Conservation (phyloP, 1,140 invertebrate genomes). For the Drosophila sproati region DNA sequence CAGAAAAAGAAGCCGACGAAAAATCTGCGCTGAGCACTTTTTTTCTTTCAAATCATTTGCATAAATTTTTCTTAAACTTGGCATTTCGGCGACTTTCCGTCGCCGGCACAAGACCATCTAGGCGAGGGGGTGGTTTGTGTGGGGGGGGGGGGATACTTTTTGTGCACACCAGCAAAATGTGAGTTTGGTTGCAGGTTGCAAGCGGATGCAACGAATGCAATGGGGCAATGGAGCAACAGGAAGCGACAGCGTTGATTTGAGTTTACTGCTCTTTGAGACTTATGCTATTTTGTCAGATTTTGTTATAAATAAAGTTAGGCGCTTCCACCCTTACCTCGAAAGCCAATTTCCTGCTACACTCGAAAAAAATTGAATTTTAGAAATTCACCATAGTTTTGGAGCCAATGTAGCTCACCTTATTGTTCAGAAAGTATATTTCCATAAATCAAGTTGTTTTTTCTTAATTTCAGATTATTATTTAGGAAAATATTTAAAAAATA, state of each 20-base stretch:
- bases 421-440: no score
- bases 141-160: not conserved
- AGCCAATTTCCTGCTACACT: constrained; percentile 48
- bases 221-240: constrained; percentile 25
- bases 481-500: no score
- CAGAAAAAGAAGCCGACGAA: constrained; percentile 26
- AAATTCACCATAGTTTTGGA: no score
- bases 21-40: constrained; percentile 50
- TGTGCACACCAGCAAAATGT: not conserved
- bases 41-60: constrained; percentile 69
- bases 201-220: constrained; percentile 29
- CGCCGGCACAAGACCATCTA: constrained; percentile 14
- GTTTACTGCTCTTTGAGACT: constrained; percentile 68
- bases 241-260: constrained; percentile 60
- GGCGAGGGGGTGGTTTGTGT: not conserved
- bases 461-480: no score
- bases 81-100: constrained; percentile 44
- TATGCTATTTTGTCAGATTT: constrained; percentile 55
- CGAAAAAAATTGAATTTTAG: no score
- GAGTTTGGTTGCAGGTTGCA: constrained; percentile 23
- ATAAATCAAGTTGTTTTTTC: no score
- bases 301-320: constrained; percentile 56
- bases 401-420: no score
- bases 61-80: constrained; percentile 64
- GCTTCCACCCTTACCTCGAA: constrained; percentile 11